These are phyloP conservation scores for Orchestia grillus DNA, from an alignment of 1,140 invertebrate species.

Conservation along the genomic window DNA sequence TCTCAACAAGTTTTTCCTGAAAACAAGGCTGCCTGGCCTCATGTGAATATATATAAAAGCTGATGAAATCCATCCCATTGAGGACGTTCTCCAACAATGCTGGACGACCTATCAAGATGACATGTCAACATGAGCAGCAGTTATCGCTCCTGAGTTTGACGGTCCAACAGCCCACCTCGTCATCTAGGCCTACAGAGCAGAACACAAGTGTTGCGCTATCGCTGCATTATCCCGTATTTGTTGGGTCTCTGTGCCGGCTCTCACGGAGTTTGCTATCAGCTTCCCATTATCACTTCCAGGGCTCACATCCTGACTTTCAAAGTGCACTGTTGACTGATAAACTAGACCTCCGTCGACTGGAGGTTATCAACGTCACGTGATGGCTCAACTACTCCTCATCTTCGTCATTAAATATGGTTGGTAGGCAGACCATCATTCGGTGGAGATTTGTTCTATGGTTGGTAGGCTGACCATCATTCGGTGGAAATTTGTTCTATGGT, in stretches of 20 bases:
- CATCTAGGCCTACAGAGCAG: not conserved
- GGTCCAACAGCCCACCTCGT: not conserved
- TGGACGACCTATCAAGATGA: not conserved
- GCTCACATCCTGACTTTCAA: conserved; percentile 7
- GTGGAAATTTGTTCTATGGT: not conserved
- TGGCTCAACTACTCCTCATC: not conserved
- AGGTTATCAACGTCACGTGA: not conserved
- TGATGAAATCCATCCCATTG: not conserved
- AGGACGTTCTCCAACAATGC: not conserved
- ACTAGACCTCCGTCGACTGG: not conserved
- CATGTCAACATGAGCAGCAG: not conserved
- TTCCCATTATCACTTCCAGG: not conserved
- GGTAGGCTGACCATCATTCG: not conserved
- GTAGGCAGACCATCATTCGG: not conserved
- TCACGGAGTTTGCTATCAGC: not conserved
- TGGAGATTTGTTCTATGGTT: not conserved
- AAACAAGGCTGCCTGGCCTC: not conserved
- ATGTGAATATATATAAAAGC: not conserved
- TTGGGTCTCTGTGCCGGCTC: not conserved
- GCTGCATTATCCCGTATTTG: not conserved
- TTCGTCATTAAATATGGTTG: not conserved
- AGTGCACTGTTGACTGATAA: conserved; percentile 7
- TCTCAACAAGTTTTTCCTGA: not conserved
- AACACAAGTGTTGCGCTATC: not conserved
- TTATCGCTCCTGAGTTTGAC: not conserved